A percentile compares a stretch with the other conserved stretches of the same genome.
These are phyloP conservation scores for Heliothis subflexa DNA, from an alignment of 1,140 invertebrate genomes.

Conservation along the genomic window DNA sequence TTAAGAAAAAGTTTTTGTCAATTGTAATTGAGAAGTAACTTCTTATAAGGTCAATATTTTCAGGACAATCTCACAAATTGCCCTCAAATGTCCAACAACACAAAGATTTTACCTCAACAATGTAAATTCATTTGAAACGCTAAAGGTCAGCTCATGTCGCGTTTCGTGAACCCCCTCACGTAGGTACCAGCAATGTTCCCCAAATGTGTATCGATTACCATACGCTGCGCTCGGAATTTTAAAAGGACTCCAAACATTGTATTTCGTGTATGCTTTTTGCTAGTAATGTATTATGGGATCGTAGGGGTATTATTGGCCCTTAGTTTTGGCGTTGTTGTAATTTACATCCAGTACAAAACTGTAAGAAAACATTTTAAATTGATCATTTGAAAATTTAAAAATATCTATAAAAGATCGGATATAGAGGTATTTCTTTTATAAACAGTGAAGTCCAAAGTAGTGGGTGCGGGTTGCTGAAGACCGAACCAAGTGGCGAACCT, in stretches of 20 bases:
- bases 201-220: constrained; percentile 66
- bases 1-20: too few species aligned
- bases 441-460: too few species aligned
- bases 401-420: too few species aligned
- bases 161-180: constrained; percentile 54
- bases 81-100: constrained; percentile 2
- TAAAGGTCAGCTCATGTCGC: constrained; percentile 21
- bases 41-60: not conserved
- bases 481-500: too few species aligned
- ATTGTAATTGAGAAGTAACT: too few species aligned
- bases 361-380: too few species aligned
- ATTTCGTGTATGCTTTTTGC: constrained; percentile 25
- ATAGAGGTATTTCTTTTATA: too few species aligned
- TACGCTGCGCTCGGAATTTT: constrained; percentile 55
- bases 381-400: too few species aligned
- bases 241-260: constrained; percentile 39
- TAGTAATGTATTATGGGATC: constrained; percentile 25
- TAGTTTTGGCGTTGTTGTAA: not conserved
- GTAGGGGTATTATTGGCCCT: not conserved
- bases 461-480: too few species aligned
- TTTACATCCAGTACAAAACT: too few species aligned
- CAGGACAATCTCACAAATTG: not conserved
- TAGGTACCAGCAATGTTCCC: constrained; percentile 53
- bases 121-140: constrained; percentile 14
- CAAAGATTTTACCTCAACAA: not conserved